Percentiles rank a stretch among this genome's conserved stretches.
These are phyloP conservation scores for Dreissena polymorpha DNA, from an alignment of 1,140 invertebrate species.

Conservation along the genomic window DNA sequence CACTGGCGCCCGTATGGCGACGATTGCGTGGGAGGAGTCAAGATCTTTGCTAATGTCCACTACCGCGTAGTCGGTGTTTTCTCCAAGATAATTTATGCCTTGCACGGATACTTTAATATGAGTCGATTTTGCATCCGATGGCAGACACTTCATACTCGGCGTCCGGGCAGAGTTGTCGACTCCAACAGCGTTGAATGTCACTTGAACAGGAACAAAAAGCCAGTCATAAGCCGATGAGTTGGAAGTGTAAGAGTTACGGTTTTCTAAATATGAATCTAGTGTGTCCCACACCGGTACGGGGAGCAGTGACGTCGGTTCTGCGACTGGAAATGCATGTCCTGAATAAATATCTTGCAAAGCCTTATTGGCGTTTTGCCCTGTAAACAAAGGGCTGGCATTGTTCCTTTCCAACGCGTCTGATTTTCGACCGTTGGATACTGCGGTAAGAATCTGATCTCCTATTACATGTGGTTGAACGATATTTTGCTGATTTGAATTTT, in stretches of 20 bases:
- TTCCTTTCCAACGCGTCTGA: background rate
- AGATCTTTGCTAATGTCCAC: background rate
- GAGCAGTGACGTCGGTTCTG: slow-evolving; percentile 8
- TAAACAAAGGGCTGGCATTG: background rate
- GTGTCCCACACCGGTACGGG: slow-evolving; percentile 1
- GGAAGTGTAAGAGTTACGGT: background rate
- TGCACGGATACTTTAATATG: slow-evolving; percentile 21
- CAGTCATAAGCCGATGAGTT: background rate
- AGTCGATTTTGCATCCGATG: background rate
- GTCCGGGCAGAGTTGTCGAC: background rate
- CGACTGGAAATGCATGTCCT: background rate
- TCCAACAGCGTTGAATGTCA: background rate
- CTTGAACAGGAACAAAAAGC: slow-evolving; percentile 33
- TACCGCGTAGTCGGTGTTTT: slow-evolving; percentile 16
- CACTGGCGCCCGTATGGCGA: slow-evolving; percentile 26
- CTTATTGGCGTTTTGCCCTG: background rate
- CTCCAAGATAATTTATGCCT: slow-evolving; percentile 34
- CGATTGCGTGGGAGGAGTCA: background rate
- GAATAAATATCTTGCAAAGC: background rate
- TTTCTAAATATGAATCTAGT: background rate
- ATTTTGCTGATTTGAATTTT: background rate
- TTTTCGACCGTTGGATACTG: slow-evolving; percentile 27
- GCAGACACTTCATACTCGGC: background rate
- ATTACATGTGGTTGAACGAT: background rate
- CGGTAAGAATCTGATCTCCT: background rate